Base-by-base conservation (phyloP, 2,797 vertebrate species). In the Adrianichthys oophorus region DNA sequence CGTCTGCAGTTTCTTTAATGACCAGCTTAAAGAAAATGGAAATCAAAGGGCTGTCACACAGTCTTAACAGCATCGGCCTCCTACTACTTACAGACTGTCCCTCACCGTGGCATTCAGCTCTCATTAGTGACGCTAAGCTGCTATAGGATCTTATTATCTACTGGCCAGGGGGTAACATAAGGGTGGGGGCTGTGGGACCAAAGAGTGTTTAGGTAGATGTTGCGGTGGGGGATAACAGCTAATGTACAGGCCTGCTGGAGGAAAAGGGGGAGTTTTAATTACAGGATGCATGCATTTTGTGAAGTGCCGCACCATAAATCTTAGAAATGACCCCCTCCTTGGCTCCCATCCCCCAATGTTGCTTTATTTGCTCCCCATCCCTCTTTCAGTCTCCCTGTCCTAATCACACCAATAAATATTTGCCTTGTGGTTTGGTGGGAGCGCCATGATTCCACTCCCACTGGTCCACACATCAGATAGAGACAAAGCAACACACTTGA, bases 201-300 rank as follows among this genome's bases (percentile, higher is more conserved):
- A 40, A 62, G 51, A 52, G 66, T 59, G 47, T 18, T 72, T 62
- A 63, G 70, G 71, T 65, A 54, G 57, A 54, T 26, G 53, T 57
- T 60, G 54, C 4, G 13, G 61, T 47, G 65, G 86, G 81, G 85
- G 80, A 74, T 79, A 77, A 66, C 41, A 26, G 21, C 60, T 85
- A 84, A 90, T 85, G 83, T 79, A 87, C 74, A 78, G 62, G 82
- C 80, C 81, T 75, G 76, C 72, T 78, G 53, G 80, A 84, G 78
- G 88, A 78, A 77, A 84, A 58, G 78, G 79, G 71, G 68, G 65
- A 71, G 87, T 74, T 89, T 91, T 92, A 92, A 92, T 93, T 93
- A 92, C 90, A 93, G 91, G 91, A 92, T 92, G 86, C 86, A 84
- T 86, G 89, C 86, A 78, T 90, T 91, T 90, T 51, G 68, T 91